phyloP scores from a whole-genome alignment of 1,140 invertebrate genomes.

The Megalopta genalis region DNA sequence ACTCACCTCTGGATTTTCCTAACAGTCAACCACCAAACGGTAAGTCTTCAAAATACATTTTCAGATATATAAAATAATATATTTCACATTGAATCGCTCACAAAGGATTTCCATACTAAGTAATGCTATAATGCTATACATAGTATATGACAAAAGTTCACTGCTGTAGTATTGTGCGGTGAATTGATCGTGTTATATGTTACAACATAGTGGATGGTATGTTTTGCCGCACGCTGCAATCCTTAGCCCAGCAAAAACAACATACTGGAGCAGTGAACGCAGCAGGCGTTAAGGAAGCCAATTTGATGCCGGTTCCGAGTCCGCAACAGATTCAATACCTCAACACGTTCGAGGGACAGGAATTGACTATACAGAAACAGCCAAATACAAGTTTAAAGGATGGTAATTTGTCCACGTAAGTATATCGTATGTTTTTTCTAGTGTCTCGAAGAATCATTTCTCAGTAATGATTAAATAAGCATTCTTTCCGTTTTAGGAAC shows the following conservation, averaged over 20 bases:
- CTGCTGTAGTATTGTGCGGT: conserved; percentile 12
- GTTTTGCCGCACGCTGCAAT: conserved; percentile 89
- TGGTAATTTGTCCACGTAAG: conserved; percentile 82
- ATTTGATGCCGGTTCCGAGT: conserved; percentile 96
- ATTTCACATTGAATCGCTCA: conserved; percentile 29
- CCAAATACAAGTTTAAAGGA: conserved; percentile 95
- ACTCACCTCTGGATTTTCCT: conserved; percentile 74
- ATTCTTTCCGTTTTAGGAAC: conserved; percentile 51
- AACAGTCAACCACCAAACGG: conserved; percentile 76
- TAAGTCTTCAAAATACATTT: conserved; percentile 52
- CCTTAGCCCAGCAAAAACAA: conserved; percentile 88
- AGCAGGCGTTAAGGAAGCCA: conserved; percentile 87
- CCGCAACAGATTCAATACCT: conserved; percentile 97
- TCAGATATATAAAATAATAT: conserved; percentile 12
- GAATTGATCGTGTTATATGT: conserved; percentile 32
- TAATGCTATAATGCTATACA: conserved; percentile 17
- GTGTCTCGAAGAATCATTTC: background rate
- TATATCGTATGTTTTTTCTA: conserved; percentile 38
- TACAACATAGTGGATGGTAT: conserved; percentile 85
- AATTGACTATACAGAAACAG: conserved; percentile 97
- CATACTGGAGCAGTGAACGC: conserved; percentile 75
- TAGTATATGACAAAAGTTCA: conserved; percentile 39
- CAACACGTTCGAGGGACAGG: conserved; percentile 97
- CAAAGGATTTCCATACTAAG: conserved; percentile 37
- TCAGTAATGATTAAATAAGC: no score